Percentiles rank a stretch among this genome's conserved stretches.
Evolutionary conservation across 53 echinoderm and acorn worm genomes (phyloP).

Genomic region (Zoroaster sp.): DNA sequence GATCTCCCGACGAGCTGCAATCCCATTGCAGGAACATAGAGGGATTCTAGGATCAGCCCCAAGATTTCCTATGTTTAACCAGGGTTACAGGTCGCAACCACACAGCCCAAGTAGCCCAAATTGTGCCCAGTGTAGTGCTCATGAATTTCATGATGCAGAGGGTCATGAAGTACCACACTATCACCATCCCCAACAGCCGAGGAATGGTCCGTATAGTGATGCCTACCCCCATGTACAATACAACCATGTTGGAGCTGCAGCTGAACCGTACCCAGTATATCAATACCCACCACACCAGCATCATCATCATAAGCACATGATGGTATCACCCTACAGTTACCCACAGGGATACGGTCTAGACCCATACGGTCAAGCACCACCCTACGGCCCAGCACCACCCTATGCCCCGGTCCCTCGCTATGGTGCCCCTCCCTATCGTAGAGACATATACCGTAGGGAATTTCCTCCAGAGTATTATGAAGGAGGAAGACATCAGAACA

Average conservation of each 20-base stretch:
- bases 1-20: neutral
- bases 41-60: slow-evolving; percentile 24
- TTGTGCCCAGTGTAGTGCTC: neutral
- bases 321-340: neutral
- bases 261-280: neutral
- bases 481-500: neutral
- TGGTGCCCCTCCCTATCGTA: neutral
- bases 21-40: neutral
- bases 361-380: neutral
- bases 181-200: neutral
- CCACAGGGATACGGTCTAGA: neutral
- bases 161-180: neutral
- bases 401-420: neutral
- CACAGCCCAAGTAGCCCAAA: neutral
- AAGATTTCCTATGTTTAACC: neutral
- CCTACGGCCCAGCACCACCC: neutral
- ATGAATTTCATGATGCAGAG: neutral
- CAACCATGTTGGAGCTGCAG: neutral
- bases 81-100: neutral
- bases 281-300: neutral
- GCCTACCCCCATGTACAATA: neutral
- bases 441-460: neutral
- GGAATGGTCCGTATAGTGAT: slow-evolving; percentile 1
- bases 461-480: neutral
- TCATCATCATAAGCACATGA: neutral